Evolutionary conservation across 2,888 invertebrate species (phyloP).

Genomic region (Falcaria lacertinaria): DNA sequence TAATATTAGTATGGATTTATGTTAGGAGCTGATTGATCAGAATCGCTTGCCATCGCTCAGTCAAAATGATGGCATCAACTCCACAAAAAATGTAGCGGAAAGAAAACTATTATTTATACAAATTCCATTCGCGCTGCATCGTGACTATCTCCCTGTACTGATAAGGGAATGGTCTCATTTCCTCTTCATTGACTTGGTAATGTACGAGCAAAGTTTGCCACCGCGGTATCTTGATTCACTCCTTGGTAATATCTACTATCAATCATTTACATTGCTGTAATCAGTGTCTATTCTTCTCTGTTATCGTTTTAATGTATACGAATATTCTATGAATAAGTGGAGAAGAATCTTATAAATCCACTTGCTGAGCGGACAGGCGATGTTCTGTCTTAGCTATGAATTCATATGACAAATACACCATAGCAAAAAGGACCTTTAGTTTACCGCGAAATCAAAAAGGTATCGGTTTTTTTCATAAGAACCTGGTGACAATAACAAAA

Average conservation of each 20-base stretch:
- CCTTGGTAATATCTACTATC: conserved; percentile 4
- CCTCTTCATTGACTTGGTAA: conserved; percentile 29
- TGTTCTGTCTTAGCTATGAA: too few species aligned
- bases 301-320: background rate
- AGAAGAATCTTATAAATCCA: too few species aligned
- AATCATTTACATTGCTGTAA: conserved; percentile 5
- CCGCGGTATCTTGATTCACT: conserved; percentile 9
- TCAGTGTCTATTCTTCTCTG: background rate
- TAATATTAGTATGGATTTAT: too few species aligned
- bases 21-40: too few species aligned
- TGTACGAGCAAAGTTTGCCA: conserved; percentile 13
- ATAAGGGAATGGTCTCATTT: conserved; percentile 17
- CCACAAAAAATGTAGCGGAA: background rate
- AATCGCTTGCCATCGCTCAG: too few species aligned
- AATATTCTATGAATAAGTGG: too few species aligned
- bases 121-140: conserved; percentile 4
- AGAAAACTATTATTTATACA: conserved; percentile 2
- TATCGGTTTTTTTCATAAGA: too few species aligned
- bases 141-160: conserved; percentile 11
- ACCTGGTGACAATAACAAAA: too few species aligned
- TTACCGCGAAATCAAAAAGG: too few species aligned
- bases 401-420: too few species aligned
- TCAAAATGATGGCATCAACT: background rate
- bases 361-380: too few species aligned
- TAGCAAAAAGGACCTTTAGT: too few species aligned